A percentile compares a stretch with the other conserved stretches of the same genome.
Evolutionary conservation across 2,797 vertebrate genomes (phyloP).

Genomic region (Anabas testudineus): DNA sequence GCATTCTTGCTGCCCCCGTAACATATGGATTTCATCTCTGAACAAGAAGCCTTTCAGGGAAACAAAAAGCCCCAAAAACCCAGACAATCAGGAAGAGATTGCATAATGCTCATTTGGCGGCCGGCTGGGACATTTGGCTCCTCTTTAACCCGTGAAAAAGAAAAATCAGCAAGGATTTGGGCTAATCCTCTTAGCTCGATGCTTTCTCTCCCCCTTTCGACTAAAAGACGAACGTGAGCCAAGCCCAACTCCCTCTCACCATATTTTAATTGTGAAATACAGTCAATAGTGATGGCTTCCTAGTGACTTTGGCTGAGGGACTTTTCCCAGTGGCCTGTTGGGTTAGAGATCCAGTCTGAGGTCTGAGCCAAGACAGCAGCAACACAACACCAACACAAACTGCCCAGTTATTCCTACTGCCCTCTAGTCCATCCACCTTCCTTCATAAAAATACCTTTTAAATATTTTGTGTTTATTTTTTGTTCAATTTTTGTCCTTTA

Average conservation of each 20-base stretch:
- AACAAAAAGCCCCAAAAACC: conserved; percentile 57
- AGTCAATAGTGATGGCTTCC: conserved; percentile 51
- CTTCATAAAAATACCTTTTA: background rate
- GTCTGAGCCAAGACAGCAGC: conserved; percentile 43
- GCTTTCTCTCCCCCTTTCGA: conserved; percentile 73
- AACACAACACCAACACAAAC: conserved; percentile 32
- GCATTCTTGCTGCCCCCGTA: conserved; percentile 40
- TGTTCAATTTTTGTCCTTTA: too few relatives aligned
- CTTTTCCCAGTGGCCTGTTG: conserved; percentile 30
- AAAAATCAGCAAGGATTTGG: conserved; percentile 74
- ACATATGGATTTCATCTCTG: conserved; percentile 66
- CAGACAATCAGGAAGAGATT: conserved; percentile 66
- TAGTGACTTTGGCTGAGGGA: conserved; percentile 43
- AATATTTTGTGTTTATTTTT: background rate
- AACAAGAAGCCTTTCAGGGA: conserved; percentile 70
- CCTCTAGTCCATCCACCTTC: conserved; percentile 3
- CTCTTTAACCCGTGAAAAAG: conserved; percentile 72
- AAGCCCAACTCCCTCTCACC: conserved; percentile 35
- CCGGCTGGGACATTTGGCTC: conserved; percentile 65
- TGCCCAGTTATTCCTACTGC: conserved; percentile 24
- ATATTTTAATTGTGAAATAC: conserved; percentile 72
- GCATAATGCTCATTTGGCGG: conserved; percentile 73
- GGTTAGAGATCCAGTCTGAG: conserved; percentile 39
- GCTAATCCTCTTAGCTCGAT: conserved; percentile 78
- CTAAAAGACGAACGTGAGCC: conserved; percentile 61